Evolutionary conservation across 53 echinoderm and acorn worm species (phyloP).

Genomic region (Holothuria scabra): DNA sequence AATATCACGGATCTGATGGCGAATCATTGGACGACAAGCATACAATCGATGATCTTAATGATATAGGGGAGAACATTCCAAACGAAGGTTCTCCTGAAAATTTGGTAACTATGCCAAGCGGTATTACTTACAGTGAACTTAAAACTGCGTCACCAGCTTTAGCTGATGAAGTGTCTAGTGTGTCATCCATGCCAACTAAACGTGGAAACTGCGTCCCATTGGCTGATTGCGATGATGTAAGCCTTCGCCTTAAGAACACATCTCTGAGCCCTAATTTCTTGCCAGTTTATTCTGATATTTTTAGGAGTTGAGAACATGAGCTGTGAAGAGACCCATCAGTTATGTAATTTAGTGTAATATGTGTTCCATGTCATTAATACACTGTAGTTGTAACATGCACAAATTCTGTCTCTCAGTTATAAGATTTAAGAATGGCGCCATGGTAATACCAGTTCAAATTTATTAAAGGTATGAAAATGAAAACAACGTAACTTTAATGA

Average conservation of each 20-base stretch:
- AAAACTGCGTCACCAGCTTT: constrained; percentile 92
- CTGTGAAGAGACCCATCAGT: no score
- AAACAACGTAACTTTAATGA: no score
- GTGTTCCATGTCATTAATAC: no score
- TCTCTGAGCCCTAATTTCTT: constrained; percentile 39
- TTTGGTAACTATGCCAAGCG: constrained; percentile 48
- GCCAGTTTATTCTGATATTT: constrained; percentile 33
- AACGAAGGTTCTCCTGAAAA: constrained; percentile 1
- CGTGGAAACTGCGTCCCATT: constrained; percentile 11
- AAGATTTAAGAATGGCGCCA: no score
- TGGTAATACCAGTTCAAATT: no score
- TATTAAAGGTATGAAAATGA: no score
- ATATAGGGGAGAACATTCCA: constrained; percentile 5
- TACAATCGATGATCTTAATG: constrained; percentile 12
- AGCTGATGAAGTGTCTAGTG: constrained; percentile 86
- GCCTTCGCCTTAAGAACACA: constrained; percentile 6
- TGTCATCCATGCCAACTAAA: constrained; percentile 81
- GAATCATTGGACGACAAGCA: constrained; percentile 42
- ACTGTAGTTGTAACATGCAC: no score
- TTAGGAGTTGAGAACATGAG: constrained; percentile 17
- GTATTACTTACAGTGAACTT: constrained; percentile 79
- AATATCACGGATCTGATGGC: constrained; percentile 18
- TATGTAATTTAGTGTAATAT: no score
- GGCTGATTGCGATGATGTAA: not conserved
- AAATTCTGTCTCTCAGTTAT: no score